Base-by-base conservation (phyloP, 2,888 invertebrate genomes). In the Ichneumoninae sp. region DNA sequence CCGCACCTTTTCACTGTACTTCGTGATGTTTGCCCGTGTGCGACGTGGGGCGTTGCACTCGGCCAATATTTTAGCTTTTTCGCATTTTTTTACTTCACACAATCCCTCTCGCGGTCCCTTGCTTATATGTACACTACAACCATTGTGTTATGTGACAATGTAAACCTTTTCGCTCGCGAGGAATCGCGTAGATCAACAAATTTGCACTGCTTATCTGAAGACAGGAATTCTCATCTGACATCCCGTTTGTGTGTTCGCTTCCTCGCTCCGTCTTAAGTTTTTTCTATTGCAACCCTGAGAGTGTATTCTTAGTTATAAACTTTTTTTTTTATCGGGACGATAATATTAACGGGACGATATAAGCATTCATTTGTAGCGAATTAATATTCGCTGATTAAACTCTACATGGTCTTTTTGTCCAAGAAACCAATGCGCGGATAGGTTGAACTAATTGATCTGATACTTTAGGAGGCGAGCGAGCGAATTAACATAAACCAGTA, bases 161-260 rank as follows among this genome's bases (percentile, higher is more conserved):
- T 44, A 66, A 52, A 47, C 7, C 16, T 5, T 33, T 63, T 13
- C 3, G 65, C 84, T 22, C 76, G 80, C 47, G 68, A 69, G 76
- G 80, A 71, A 66, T 80, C 84, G 69, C 66, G 86, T 81, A 79
- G 83, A 80, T 86, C 79, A 84, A 88, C 89, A 92, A 91, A 91
- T 92, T 91, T 92, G 87, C 91, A 88, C 90, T 90, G 88, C 90
- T 92, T 92, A 92, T 92, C 92, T 86, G 81, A 70, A 83, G 68
- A 69, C 73, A 68, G 70, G 63, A 83, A 83, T 83, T 81, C 71
- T 76, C 74, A 78, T 85, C 82, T 79, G 79, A 68, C 75, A 63
- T 66, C 52, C 63, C 60, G 63, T 54, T 60, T 69, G 66, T 69
- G 69, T 74, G 22, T 71, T 52, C 75, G 16, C 52, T 66, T 77